Conservation (phyloP, 2,113 vertebrate species). For the Leptosomus discolor region DNA sequence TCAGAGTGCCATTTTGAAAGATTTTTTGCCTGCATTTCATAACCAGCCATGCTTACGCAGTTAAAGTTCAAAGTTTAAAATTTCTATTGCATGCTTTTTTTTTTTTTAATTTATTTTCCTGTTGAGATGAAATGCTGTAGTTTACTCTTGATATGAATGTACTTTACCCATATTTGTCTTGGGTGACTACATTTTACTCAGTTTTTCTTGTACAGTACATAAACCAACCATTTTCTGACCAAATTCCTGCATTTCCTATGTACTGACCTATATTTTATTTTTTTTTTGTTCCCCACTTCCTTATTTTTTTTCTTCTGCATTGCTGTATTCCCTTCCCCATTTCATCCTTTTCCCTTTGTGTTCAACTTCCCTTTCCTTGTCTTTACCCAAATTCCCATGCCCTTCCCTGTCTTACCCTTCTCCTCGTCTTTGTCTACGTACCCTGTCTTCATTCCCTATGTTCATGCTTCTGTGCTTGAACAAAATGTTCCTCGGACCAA, state of each 20-base stretch:
- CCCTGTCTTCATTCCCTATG: slow-evolving; percentile 78
- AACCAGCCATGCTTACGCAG: slow-evolving; percentile 79
- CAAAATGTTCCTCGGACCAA: slow-evolving; percentile 95
- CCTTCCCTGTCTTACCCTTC: slow-evolving; percentile 74
- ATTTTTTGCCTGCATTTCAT: slow-evolving; percentile 82
- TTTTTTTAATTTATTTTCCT: slow-evolving; percentile 69
- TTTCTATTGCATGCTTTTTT: slow-evolving; percentile 84
- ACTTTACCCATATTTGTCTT: slow-evolving; percentile 91
- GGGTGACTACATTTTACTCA: slow-evolving; percentile 91
- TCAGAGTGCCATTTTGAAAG: slow-evolving; percentile 77
- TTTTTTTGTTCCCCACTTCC: slow-evolving; percentile 93
- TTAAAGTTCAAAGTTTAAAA: slow-evolving; percentile 75
- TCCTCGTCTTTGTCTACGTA: slow-evolving; percentile 71
- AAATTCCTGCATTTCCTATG: slow-evolving; percentile 99
- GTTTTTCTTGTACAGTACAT: slow-evolving; percentile 95
- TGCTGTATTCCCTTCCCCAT: slow-evolving; percentile 84
- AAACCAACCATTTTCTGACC: slow-evolving; percentile 99
- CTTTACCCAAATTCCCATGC: slow-evolving; percentile 75
- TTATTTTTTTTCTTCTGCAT: slow-evolving; percentile 90
- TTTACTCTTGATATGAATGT: slow-evolving; percentile 88
- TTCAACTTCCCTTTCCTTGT: slow-evolving; percentile 75
- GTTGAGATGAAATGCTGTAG: slow-evolving; percentile 81
- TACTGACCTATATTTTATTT: slow-evolving; percentile 99
- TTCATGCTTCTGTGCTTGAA: slow-evolving; percentile 92
- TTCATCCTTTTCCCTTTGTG: slow-evolving; percentile 81